Percentiles rank a stretch among this genome's conserved stretches.
Evolutionary conservation across 2,797 vertebrate genomes (phyloP).

Genomic region (Notoglanidium macrostoma): DNA sequence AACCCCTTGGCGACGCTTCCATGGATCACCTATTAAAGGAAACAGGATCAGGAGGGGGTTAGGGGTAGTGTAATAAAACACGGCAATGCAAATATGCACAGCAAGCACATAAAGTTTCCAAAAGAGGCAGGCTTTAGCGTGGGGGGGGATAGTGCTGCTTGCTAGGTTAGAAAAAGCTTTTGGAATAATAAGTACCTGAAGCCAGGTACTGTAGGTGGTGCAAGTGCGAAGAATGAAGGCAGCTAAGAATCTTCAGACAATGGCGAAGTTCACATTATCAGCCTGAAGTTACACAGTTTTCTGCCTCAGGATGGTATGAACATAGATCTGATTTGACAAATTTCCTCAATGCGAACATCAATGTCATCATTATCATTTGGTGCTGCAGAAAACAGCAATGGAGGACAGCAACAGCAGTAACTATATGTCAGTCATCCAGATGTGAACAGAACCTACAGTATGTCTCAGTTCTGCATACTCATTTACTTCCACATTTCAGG

Average conservation of each 20-base stretch:
- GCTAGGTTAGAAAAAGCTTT: not conserved
- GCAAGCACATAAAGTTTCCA: conserved; percentile 52
- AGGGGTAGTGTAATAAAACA: conserved; percentile 61
- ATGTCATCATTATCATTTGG: not conserved
- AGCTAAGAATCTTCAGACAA: not conserved
- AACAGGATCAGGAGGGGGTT: conserved; percentile 30
- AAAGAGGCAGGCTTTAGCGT: conserved; percentile 2
- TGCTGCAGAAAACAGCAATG: not conserved
- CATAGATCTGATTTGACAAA: no score
- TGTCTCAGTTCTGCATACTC: not conserved
- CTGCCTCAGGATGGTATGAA: no score
- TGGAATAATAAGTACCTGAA: not conserved
- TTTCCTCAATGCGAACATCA: not conserved
- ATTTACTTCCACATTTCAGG: conserved; percentile 24
- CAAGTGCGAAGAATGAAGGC: not conserved
- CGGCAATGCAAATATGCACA: conserved; percentile 59
- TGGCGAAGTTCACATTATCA: not conserved
- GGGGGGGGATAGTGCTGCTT: conserved; percentile 21
- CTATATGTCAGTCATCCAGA: not conserved
- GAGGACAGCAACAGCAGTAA: not conserved
- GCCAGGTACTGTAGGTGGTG: not conserved
- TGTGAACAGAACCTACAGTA: not conserved
- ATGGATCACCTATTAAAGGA: conserved; percentile 58
- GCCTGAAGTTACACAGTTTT: not conserved
- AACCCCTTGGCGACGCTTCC: conserved; percentile 36